phyloP scores from a whole-genome alignment of 2,797 vertebrate genomes.

The Remorina albescens region DNA sequence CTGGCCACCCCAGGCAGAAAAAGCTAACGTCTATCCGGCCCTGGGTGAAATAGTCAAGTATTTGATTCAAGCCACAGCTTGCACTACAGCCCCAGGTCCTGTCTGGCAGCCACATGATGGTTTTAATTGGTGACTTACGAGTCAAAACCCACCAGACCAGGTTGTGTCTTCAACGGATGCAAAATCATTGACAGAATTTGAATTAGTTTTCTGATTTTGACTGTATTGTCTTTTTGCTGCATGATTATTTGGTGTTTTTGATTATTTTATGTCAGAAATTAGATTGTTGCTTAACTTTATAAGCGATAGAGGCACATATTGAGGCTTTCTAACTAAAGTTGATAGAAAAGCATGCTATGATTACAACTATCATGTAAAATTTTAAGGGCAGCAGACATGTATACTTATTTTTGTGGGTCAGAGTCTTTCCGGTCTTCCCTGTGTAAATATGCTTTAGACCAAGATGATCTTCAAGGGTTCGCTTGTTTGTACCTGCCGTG shows the following conservation, averaged over 20 bases:
- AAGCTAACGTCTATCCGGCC: conserved; percentile 60
- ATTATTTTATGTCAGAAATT: background rate
- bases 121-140: conserved; percentile 81
- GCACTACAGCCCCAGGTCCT: conserved; percentile 76
- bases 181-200: conserved; percentile 7
- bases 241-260: background rate
- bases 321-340: background rate
- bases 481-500: conserved; percentile 88
- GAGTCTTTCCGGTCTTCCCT: conserved; percentile 58
- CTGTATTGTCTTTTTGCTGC: too few relatives aligned
- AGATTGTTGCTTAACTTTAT: background rate
- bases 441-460: conserved; percentile 70
- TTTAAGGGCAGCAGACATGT: conserved; percentile 15
- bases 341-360: conserved; percentile 11
- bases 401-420: conserved; percentile 32
- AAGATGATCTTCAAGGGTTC: conserved; percentile 77
- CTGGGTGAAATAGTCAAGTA: conserved; percentile 78
- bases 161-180: conserved; percentile 42
- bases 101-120: conserved; percentile 80
- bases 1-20: conserved; percentile 48
- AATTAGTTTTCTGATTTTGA: conserved; percentile 7
- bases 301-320: background rate
- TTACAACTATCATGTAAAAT: conserved; percentile 10
- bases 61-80: conserved; percentile 84
- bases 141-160: conserved; percentile 51